Base-by-base conservation (phyloP, 2,797 vertebrate species). In the Artibeus lituratus region DNA sequence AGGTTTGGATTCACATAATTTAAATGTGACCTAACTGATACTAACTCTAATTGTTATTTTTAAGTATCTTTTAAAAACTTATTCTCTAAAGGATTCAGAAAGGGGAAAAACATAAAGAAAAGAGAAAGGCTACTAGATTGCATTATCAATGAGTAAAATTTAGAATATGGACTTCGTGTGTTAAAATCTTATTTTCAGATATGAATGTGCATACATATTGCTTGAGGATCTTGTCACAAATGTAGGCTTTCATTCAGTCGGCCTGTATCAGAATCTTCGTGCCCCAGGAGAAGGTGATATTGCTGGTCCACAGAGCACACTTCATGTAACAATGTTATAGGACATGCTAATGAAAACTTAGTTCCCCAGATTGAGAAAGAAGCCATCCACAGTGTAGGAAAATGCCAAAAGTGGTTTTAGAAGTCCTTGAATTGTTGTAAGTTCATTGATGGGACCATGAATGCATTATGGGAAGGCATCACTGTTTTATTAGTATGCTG, bases 121-220 rank as follows among this genome's bases (percentile, higher is more conserved):
- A 42, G 21, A 76, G 10, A 53, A 78, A 72, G 1, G 10, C 70
- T 74, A 49, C 39, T 49, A 76, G 7, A 51, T 8, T 47, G 2
- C 87, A 91, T 32, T 76, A 76, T 72, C 39, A 24, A 53, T 65
- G 37, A 94, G 10, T 87, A 12, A 91, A 91, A 81, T 91, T 84
- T 53, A 89, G 32, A 84, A 82, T 81, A 70, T 11, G 22, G 22
- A 67, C 7, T 2, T 67, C 32, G 42, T 47, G 4, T 8, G 32
- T 94, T 82, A 91, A 29, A 83, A 87, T 18, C 29, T n/a, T 81
- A n/a, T 69, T 90, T 94, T 88, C 69, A 83, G 59, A 90, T 67
- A 26, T 83, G 62, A 83, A 89, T 67, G 14, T 11, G 0, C 10
- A 84, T 18, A 24, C 1, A 2, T 73, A 42, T 59, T 5, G 3